A percentile compares a stretch with the other conserved stretches of the same genome.
phyloP scores from a whole-genome alignment of 2,113 vertebrate genomes.

The Scatophagus argus region DNA sequence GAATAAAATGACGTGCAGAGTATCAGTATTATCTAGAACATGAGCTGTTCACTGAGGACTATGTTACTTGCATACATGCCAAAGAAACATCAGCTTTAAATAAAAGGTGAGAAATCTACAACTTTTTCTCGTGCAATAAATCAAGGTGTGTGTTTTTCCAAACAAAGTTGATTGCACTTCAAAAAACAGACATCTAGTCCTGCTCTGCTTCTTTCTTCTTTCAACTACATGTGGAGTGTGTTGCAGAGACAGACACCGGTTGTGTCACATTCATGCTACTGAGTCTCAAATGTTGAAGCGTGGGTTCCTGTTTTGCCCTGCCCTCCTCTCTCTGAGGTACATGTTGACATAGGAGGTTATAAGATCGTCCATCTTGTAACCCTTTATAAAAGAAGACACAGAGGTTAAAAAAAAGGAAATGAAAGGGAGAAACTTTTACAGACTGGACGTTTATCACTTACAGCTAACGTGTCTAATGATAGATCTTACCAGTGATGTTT shows the following conservation, averaged over 20 bases:
- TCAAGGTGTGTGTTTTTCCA: background rate
- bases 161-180: slow-evolving; percentile 13
- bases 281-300: slow-evolving; percentile 63
- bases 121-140: slow-evolving; percentile 10
- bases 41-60: background rate
- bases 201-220: background rate
- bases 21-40: background rate
- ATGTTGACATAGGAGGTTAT: slow-evolving; percentile 92
- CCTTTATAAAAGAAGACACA: slow-evolving; percentile 82
- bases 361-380: slow-evolving; percentile 99
- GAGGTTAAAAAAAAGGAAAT: background rate
- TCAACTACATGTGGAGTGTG: background rate
- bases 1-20: background rate
- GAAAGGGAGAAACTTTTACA: background rate
- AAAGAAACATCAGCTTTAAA: slow-evolving; percentile 32
- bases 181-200: background rate
- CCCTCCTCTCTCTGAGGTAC: slow-evolving; percentile 81
- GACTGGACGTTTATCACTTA: background rate
- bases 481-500: slow-evolving; percentile 94
- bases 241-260: background rate
- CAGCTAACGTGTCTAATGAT: background rate
- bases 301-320: slow-evolving; percentile 79
- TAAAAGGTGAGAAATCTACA: slow-evolving; percentile 35
- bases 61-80: background rate
- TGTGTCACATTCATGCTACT: background rate